Evolutionary conservation across 2,797 vertebrate species (phyloP), one percentile per base, ranked within the genome.

Genomic region (Helarctos malayanus): DNA sequence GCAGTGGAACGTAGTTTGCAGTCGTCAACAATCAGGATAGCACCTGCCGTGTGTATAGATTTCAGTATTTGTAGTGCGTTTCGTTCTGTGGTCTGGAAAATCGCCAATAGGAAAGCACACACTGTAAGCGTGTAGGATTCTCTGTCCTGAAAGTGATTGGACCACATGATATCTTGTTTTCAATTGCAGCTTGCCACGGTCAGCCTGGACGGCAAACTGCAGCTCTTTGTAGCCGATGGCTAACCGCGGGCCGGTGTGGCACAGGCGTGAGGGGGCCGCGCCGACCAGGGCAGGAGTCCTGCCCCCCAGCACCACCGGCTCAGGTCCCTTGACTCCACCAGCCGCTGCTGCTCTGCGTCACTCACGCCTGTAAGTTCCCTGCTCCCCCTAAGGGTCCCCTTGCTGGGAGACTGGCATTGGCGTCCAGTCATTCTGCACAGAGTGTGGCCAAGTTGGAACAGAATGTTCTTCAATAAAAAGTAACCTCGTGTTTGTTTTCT

Each of bases 161-260:
- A 47, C 35, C 63, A 29, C 61, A 9, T 56, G 84, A 63, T 78
- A 1, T 93, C 69, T 89, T 91, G 41, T 83, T 97, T 98, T 97
- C 45, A 87, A 68, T 94, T 97, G 18, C 98, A 99, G 99, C 99
- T 99, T 86, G 96, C 98, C 98, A 99, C 99, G 81, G 99, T 99
- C 96, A 99, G 99, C 89, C 96, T 99, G 98, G 99, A 99, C 87
- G 99, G 99, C 95, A 99, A 98, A 92, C 99, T 99, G 69, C 99
- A 96, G 81, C 98, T 99, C 98, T 99, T 99, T 49, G 82, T 98
- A n/a, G 97, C 98, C 21, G 95, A 97, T 85, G 69, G 83, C 84
- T 75, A 95, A 0, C 56, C 5, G 7, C 4, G 9, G 8, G 32
- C 19, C 3, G 38, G 16, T 16, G 61, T 27, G 25, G 8, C 12